phyloP scores from a whole-genome alignment of 2,888 invertebrate species.

The Pimpla rufipes region DNA sequence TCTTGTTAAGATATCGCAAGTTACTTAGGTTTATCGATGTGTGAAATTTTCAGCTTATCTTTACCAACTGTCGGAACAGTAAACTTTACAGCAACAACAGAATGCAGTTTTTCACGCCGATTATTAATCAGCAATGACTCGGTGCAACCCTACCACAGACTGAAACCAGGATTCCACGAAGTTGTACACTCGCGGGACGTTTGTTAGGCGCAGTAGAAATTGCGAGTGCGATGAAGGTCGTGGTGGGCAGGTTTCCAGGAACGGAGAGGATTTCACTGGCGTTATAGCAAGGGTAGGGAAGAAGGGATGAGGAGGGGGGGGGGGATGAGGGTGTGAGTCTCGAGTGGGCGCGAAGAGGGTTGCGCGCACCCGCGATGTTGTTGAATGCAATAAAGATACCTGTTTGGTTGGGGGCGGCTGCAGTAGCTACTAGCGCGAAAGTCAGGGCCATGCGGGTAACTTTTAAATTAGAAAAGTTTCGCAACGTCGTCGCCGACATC shows the following conservation, averaged over 20 bases:
- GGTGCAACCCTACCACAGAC: no score
- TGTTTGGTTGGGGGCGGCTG: conserved; percentile 74
- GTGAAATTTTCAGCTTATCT: no score
- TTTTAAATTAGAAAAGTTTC: conserved; percentile 75
- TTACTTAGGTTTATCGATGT: no score
- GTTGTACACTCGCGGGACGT: conserved; percentile 40
- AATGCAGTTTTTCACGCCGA: no score
- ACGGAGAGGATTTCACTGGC: conserved; percentile 15
- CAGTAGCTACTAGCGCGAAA: conserved; percentile 68
- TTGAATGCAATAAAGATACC: conserved; percentile 84
- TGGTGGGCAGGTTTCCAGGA: conserved; percentile 23
- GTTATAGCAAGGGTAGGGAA: no score
- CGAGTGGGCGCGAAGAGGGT: conserved; percentile 54
- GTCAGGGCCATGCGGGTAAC: conserved; percentile 70
- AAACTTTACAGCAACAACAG: no score
- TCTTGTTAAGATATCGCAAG: no score
- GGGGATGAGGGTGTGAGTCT: conserved; percentile 40
- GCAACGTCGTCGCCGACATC: conserved; percentile 69
- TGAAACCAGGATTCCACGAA: background rate
- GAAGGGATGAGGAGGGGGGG: no score
- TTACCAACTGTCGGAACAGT: no score
- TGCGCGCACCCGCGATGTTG: conserved; percentile 76
- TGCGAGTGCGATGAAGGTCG: conserved; percentile 48
- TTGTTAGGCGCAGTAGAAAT: conserved; percentile 65
- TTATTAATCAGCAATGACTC: background rate